Base-by-base conservation (phyloP, 2,113 vertebrate genomes). In the Rhabdomys dilectus region DNA sequence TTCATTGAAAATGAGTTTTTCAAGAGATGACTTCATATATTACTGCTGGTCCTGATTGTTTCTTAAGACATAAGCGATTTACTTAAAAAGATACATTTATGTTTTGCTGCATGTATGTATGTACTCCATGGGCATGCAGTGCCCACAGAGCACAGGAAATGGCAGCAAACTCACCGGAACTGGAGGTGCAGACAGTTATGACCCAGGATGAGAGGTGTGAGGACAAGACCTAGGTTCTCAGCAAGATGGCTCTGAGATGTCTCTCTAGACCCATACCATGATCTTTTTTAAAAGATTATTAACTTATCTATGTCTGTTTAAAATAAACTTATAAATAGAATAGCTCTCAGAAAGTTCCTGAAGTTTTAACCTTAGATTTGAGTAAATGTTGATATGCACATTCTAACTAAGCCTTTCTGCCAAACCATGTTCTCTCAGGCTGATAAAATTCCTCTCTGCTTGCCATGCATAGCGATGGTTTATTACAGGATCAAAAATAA, bases 401-500 rank as follows among this genome's bases (percentile, higher is more conserved):
- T 73, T 96, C n/a, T 91, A 85, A 62, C 42, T 90, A 85, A 64
- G 48, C 26, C 10, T 78, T 84, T 70, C 70, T 95, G 42, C 53
- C 72, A 34, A 84, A 81, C 36, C 80, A 24, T 15, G 56, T 73
- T 87, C n/a, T 91, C 29, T 91, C n/a, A 39, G 34, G 48, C 22
- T 85, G 91, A 72, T 21, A 85, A 26, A 85, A 89, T 45, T 72
- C 87, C 45, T 82, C 81, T 77, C 58, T 48, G 26, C n/a, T 68
- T 72, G 60, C 36, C 82, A 75, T 51, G 58, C 73, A 48, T 4
- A 90, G 19, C 73, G 19, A 62, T 70, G 45, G 64, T 90, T 73
- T 92, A 92, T 90, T 84, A 80, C 2, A 73, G 24, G 66, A 45
- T 81, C 75, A 92, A 62, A 90, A 95, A 80, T 90, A 96, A 91